Evolutionary conservation across 2,888 invertebrate species (phyloP), one percentile per base, ranked within the genome.

Genomic region (Ormyrus nitidulus): DNA sequence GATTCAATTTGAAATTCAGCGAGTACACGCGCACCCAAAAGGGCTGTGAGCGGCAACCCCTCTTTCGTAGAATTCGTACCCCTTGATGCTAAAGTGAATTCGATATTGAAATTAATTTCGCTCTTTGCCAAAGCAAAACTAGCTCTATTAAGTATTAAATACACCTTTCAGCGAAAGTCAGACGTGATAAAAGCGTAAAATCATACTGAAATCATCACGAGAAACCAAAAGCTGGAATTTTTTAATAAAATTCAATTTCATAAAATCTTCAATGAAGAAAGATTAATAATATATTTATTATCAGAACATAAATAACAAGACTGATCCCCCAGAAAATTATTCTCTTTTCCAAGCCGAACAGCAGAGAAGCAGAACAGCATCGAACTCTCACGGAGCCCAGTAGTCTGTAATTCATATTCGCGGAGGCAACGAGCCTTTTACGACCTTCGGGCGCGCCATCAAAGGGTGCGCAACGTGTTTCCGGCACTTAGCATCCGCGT

Each of bases 401-500:
- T 6, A 2, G 59, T 53, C 19, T 6, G 59, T 61, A 59, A 70
- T 70, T 34, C 34, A 34, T 34, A 34, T 34, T 34, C 34, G 34
- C 4, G 34, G 34, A 34, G 34, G 34, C 34, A 34, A 34, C 64
- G 70, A 65, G 62, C 59, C 77, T 65, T 78, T 72, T 78, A 78
- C 61, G 76, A 72, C 54, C 62, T 51, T 7, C 53, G 9, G 51
- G 1, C 48, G 3, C 56, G 73, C 58, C 65, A 51, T 82, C 68
- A 77, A 79, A 76, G 73, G 78, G 65, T 56, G 54, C 71, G 56
- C 62, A 64, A 62, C 68, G 64, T 49, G 62, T 70, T 81, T 82
- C 77, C 83, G 81, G 77, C 72, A 82, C 70, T 79, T 82, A 82
- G 73, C 66, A 65, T 75, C 71, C 64, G 34, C 34, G 34, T 34